Evolutionary conservation across 2,888 invertebrate species (phyloP), one percentile per base, ranked within the genome.

Genomic region (Thera obeliscata): DNA sequence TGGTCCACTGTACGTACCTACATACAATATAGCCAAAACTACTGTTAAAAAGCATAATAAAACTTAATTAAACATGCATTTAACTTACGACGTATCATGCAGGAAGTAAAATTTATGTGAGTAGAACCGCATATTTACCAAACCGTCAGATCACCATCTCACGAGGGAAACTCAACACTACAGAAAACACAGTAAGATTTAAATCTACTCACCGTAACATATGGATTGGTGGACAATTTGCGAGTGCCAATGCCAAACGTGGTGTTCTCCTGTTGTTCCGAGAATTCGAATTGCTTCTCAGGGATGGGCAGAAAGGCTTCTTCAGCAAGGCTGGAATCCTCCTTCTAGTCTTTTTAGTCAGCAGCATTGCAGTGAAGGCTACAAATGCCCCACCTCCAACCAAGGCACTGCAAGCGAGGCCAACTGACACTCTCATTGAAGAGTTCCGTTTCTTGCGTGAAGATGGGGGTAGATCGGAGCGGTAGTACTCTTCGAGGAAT

Each of bases 401-500:
- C 2, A 92, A 63, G 0, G 87, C 93, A 0, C 91, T 90, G 72
- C 91, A 91, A 0, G 91, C 92, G 36, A 93, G 72, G 0, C 93
- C 93, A 2, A 94, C 85, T 2, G 92, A 91, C 0, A 93, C 88
- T 33, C 83, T 93, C 2, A 95, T 90, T 0, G 95, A 94, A 62
- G 95, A 87, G 72, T 90, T 90, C 0, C 89, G 78, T 74, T 91
- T 91, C 80, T 91, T 92, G 38, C 88, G 83, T 1, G 90, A 91
- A 0, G 87, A 88, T 3, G 91, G 90, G 0, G 90, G 87, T 36
- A 80, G 81, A 54, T 93, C 93, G 0, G 94, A 93, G 59, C 91
- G 87, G 77, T 95, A 95, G 83, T 95, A 96, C 74, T 95, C 95
- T 70, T 95, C 95, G 12, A 95, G 85, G 75, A 95, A 94, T 59